Percentiles rank a stretch among this genome's conserved stretches.
These are phyloP conservation scores for Conus betulinus DNA, from an alignment of 1,140 invertebrate genomes.

Conservation along the genomic window DNA sequence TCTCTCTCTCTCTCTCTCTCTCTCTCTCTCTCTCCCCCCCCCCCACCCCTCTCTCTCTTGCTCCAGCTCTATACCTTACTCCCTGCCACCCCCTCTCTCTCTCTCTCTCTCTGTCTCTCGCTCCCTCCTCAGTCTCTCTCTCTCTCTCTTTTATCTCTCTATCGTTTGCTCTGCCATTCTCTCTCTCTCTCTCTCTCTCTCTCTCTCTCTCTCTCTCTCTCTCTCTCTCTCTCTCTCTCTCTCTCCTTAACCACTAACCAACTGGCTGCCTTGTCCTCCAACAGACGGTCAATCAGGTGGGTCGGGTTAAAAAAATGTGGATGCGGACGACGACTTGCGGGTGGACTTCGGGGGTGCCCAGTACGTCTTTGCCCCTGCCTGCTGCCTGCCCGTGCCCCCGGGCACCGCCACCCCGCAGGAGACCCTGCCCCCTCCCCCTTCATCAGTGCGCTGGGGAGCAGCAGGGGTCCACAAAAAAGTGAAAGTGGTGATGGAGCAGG, in stretches of 20 bases:
- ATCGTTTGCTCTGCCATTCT: background rate
- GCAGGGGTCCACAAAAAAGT: too few species aligned
- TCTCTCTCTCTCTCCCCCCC: too few species aligned
- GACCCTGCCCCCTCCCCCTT: too few species aligned
- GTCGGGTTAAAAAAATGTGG: background rate
- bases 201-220: constrained; percentile 23
- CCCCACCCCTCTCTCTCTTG: too few species aligned
- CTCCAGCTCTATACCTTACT: too few species aligned
- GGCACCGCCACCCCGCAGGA: too few species aligned
- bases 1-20: too few species aligned
- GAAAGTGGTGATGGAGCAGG: too few species aligned
- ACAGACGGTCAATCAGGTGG: background rate
- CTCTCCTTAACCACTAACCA: background rate
- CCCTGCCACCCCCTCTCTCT: too few species aligned
- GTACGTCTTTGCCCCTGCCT: background rate
- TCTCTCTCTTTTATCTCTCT: too few species aligned
- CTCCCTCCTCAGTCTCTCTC: background rate
- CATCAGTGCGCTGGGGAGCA: too few species aligned
- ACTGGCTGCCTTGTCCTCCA: background rate
- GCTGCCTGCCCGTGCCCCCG: background rate
- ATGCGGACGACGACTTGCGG: background rate
- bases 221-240: constrained; percentile 28
- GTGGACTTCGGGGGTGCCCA: background rate
- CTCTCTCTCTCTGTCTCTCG: background rate
- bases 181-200: constrained; percentile 14